Evolutionary conservation across 2,113 vertebrate species (phyloP), one percentile per base, ranked within the genome.

Genomic region (Phoxinus phoxinus): DNA sequence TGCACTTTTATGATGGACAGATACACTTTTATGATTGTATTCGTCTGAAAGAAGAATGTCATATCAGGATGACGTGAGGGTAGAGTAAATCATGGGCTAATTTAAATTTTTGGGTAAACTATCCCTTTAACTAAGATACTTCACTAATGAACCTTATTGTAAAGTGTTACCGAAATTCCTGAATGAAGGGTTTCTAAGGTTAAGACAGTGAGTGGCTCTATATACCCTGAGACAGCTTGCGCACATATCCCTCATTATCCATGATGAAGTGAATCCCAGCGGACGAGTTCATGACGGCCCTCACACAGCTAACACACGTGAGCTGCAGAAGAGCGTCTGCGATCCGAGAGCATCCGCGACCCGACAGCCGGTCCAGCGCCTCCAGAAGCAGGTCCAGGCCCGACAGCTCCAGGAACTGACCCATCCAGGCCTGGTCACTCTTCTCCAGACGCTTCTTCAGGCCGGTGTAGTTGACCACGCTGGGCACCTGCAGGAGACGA

Each of bases 301-400:
- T 94, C 83, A 99, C 98, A 1, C 98, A 99, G 93, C 92, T 97
- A 75, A 99, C 94, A 15, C 98, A 99, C 11, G 98, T 99, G 91
- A 99, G 97, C 92, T 99, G 98, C 63, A 99, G 95, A 41, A 99
- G 94, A 23, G 98, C 97, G 3, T 99, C 97, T 0, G 97, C 91
- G 2, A 99, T 99, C 61, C 96, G 95, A 3, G 97, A 95, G 84
- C 97, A 97, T 0, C 98, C 97, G 2, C 97, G 94, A 4, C 97
- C 98, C 0, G 98, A 99, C 69, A 99, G 95, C 73, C 97, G 95
- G 59, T 97, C 97, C 93, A 99, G 92, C 3, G 98, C 98, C 90
- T 99, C 98, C 53, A 99, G 94, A 59, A 99, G 96, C 85, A 99
- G 96, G 81, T 99, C 98, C 89, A 99, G 92, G 30, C 98, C 98